Evolutionary conservation across 1,140 invertebrate species (phyloP), one percentile per base, ranked within the genome.

Genomic region (Listronotus bonariensis): DNA sequence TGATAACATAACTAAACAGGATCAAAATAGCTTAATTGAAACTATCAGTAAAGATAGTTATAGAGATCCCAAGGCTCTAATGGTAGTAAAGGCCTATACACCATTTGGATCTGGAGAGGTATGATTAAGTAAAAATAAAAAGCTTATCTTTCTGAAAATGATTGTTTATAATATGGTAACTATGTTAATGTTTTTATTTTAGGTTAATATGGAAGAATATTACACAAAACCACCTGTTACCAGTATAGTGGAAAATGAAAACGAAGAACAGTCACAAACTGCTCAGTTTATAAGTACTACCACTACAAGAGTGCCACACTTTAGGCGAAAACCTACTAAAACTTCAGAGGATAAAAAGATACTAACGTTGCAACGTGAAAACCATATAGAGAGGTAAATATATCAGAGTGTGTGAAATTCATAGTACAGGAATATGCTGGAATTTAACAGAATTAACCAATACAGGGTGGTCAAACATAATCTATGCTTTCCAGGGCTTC

Each of bases 41-140:
- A 59, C 8, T 32, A 11, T 54, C 51, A 45, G 56, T 36, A 46
- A 61, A 32, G 52, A 53, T 14, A 36, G 57, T 2, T 59, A 65
- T 26, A 70, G 72, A 68, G 70, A 67, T 67, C 77, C 6, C 40
- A 78, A 81, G 65, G 79, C 83, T 6, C 55, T 86, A 0, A 84
- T 84, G 81, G 77, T 85, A 0, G 84, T 86, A 0, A 72, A 85
- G 54, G 84, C 84, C 0, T 83, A 82, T 48, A 82, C 80, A 9
- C 74, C 79, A 0, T 36, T 52, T 14, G 54, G 48, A 11, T 58
- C 55, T 12, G 61, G 52, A 55, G 41, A 65, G 76, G 65, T 76
- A 32, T 77, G 80, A 10, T 20, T n/a, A n/a, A 8, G 7, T 43
- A 9, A 10, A n/a, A 31, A 8, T n/a, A n/a, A n/a, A n/a, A n/a